phyloP scores from a whole-genome alignment of 1,140 invertebrate genomes.

The Platorchestia sp. region DNA sequence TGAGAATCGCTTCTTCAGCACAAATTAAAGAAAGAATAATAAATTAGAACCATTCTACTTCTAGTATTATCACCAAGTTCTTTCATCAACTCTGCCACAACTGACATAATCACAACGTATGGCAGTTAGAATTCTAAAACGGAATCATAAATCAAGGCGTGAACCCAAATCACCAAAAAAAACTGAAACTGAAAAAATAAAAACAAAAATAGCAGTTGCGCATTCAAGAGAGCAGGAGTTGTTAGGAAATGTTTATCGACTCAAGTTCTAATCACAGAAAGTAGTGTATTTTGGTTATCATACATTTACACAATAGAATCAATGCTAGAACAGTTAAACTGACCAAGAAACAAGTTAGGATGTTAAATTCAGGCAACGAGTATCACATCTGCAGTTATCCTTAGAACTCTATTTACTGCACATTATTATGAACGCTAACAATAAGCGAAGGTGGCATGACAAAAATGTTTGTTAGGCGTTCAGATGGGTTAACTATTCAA shows the following conservation, averaged over 20 bases:
- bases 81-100: background rate
- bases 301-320: background rate
- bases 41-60: background rate
- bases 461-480: background rate
- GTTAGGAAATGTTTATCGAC: background rate
- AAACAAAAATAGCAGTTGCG: background rate
- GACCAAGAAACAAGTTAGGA: background rate
- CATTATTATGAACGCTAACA: background rate
- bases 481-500: background rate
- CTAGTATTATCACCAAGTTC: background rate
- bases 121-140: background rate
- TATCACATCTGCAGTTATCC: background rate
- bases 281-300: background rate
- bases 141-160: background rate
- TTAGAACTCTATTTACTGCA: background rate
- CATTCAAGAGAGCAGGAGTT: background rate
- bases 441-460: background rate
- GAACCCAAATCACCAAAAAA: background rate
- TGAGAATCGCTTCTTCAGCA: background rate
- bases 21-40: background rate
- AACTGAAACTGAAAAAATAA: background rate
- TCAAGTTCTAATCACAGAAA: background rate
- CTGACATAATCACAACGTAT: background rate
- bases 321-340: background rate
- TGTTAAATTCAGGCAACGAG: conserved; percentile 1